Evolutionary conservation across 2,888 invertebrate species (phyloP).

Genomic region (Thelaira solivaga): DNA sequence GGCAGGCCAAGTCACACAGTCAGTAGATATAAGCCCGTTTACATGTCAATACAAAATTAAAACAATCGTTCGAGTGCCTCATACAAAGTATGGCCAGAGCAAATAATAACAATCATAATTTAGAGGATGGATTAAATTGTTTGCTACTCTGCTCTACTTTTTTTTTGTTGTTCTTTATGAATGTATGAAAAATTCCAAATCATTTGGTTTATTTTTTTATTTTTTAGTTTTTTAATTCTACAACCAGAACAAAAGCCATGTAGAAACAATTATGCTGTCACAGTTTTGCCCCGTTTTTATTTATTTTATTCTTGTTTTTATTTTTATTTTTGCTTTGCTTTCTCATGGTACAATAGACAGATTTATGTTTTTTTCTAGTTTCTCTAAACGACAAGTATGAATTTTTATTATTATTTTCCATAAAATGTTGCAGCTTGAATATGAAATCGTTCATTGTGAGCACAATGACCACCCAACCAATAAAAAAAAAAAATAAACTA

Average conservation of each 20-base stretch:
- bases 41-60: constrained; percentile 9
- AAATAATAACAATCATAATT: constrained; percentile 36
- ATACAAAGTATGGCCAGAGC: not conserved
- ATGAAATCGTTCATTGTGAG: constrained; percentile 4
- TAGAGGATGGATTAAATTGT: constrained; percentile 56
- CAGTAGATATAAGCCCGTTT: too few species aligned
- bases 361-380: not conserved
- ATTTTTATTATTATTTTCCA: constrained; percentile 16
- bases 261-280: constrained; percentile 59
- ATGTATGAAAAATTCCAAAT: constrained; percentile 27
- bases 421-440: not conserved
- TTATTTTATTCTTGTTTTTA: too few species aligned
- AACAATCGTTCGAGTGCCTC: not conserved
- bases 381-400: not conserved
- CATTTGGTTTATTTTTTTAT: constrained; percentile 7
- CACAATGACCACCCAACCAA: constrained; percentile 19
- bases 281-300: constrained; percentile 38
- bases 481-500: not conserved
- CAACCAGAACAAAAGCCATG: constrained; percentile 52
- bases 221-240: not conserved
- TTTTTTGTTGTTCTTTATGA: not conserved
- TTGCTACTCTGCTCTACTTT: constrained; percentile 38
- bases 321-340: not conserved
- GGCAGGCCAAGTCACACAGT: not conserved
- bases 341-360: not conserved